Conservation (phyloP, 35 echinoderm and acorn worm species). For the Hemicentrotus pulcherrimus region DNA sequence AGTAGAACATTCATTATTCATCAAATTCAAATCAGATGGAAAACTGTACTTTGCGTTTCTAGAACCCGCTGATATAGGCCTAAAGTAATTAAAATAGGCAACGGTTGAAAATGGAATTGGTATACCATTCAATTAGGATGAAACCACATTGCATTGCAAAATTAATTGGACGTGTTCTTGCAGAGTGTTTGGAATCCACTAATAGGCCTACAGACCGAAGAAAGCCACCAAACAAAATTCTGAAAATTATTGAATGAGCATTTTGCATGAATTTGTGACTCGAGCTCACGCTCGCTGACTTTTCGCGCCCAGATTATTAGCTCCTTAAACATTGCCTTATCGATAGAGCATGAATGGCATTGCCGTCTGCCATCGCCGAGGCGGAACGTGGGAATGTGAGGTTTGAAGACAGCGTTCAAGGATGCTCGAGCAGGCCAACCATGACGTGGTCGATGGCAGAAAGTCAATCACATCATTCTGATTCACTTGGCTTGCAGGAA, state of each 20-base stretch:
- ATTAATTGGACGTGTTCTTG: neutral
- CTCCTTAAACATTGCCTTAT: conserved; percentile 15
- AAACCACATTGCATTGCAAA: neutral
- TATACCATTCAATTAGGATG: neutral
- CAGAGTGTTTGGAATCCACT: neutral
- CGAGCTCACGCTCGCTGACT: neutral
- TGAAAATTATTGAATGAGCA: too few relatives aligned
- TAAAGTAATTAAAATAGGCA: too few relatives aligned
- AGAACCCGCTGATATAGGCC: too few relatives aligned
- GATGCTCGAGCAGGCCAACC: neutral
- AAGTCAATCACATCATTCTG: neutral
- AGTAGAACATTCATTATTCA: too few relatives aligned
- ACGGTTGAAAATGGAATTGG: too few relatives aligned
- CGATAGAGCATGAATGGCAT: neutral
- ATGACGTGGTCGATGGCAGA: neutral
- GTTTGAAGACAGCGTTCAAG: neutral
- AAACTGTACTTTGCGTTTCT: too few relatives aligned
- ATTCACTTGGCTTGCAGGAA: neutral
- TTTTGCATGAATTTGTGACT: neutral
- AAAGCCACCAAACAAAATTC: neutral
- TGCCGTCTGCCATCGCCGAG: neutral
- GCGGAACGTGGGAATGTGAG: neutral
- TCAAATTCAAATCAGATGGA: too few relatives aligned
- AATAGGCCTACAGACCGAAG: neutral
- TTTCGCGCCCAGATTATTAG: neutral